Percentiles rank a stretch among this genome's conserved stretches.
Conservation (phyloP, 2,113 vertebrate species). For the Cyprinodon tularosa region DNA sequence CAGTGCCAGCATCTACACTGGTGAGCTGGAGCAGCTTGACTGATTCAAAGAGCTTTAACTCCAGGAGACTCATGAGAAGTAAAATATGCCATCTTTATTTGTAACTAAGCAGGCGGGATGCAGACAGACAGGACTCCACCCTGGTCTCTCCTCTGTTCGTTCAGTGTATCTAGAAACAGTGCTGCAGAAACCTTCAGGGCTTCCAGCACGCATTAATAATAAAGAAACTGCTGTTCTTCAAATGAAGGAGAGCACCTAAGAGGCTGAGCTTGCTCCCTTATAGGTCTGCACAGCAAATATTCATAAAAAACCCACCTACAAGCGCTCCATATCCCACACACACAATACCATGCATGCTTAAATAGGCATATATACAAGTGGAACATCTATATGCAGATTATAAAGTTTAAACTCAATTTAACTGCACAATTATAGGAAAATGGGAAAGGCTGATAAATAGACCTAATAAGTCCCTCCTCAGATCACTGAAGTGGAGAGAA, state of each 20-base stretch:
- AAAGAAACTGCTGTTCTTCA: slow-evolving; percentile 44
- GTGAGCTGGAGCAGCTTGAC: slow-evolving; percentile 72
- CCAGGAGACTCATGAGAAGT: too few species aligned
- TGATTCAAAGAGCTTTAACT: too few species aligned
- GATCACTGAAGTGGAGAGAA: too few species aligned
- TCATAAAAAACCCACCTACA: background rate
- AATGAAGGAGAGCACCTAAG: slow-evolving; percentile 44
- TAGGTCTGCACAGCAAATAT: slow-evolving; percentile 16
- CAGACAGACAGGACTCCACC: slow-evolving; percentile 33
- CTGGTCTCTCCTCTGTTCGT: slow-evolving; percentile 14
- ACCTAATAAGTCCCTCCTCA: too few species aligned
- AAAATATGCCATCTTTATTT: background rate
- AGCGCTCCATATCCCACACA: background rate
- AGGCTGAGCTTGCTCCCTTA: slow-evolving; percentile 13
- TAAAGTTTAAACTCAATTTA: background rate
- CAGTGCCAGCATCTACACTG: slow-evolving; percentile 99
- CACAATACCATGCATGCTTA: background rate
- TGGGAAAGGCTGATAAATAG: too few species aligned
- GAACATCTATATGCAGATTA: background rate
- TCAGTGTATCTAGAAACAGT: slow-evolving; percentile 12
- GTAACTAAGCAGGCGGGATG: slow-evolving; percentile 15
- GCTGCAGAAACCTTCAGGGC: slow-evolving; percentile 14
- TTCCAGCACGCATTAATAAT: slow-evolving; percentile 55
- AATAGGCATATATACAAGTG: background rate
- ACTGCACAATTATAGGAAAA: background rate